These are phyloP conservation scores for Onychorhynchus coronatus DNA, from an alignment of 2,113 vertebrate genomes.

Conservation along the genomic window DNA sequence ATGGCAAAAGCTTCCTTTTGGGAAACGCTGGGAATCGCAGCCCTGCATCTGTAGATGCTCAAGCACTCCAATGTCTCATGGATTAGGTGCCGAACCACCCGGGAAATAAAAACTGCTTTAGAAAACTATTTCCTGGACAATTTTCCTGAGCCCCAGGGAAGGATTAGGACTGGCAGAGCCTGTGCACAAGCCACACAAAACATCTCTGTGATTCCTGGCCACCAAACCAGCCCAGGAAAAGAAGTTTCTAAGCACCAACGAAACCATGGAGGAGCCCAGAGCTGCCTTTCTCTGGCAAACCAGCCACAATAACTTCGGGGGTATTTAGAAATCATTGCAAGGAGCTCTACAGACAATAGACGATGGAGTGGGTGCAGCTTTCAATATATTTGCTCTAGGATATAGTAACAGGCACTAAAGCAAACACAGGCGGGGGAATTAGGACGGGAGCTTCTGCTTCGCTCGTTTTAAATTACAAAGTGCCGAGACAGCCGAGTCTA, in stretches of 20 bases:
- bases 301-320: fast-evolving
- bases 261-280: not conserved
- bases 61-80: fast-evolving
- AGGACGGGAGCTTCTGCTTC: not conserved
- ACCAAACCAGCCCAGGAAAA: not conserved
- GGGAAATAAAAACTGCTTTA: fast-evolving
- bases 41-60: not conserved
- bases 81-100: not conserved
- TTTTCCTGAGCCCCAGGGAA: not conserved
- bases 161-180: not conserved
- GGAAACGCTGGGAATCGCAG: fast-evolving
- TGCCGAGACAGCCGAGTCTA: not conserved
- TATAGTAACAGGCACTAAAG: constrained; percentile 38
- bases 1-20: fast-evolving
- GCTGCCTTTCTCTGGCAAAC: not conserved
- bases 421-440: not conserved
- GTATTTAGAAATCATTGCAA: not conserved
- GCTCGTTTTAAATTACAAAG: not conserved
- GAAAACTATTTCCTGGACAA: not conserved
- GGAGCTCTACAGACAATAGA: constrained; percentile 13
- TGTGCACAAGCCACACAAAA: not conserved
- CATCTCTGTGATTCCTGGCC: not conserved
- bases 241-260: not conserved
- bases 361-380: constrained; percentile 2
- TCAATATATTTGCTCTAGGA: constrained; percentile 40